Percentiles rank a stretch among this genome's conserved stretches.
These are phyloP conservation scores for Lasiurus borealis DNA, from an alignment of 2,113 vertebrate species.

Conservation along the genomic window DNA sequence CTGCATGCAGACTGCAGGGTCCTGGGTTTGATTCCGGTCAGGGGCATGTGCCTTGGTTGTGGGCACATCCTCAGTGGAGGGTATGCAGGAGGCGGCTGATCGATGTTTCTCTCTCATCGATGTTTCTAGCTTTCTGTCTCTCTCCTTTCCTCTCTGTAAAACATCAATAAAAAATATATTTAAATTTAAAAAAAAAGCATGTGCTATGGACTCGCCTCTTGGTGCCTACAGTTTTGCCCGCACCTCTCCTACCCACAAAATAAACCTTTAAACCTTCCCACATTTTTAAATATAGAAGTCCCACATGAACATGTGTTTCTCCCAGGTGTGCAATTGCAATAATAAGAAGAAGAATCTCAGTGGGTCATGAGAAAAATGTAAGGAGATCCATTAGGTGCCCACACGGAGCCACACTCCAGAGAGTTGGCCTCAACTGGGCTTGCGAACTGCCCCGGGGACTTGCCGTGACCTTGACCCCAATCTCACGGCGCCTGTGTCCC, in stretches of 20 bases:
- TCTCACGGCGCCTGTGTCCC: neutral
- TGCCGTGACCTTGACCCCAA: neutral
- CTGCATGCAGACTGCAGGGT: too few species aligned
- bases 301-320: neutral
- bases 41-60: too few species aligned
- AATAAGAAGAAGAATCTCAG: neutral
- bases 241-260: neutral
- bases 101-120: too few species aligned
- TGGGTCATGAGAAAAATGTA: slow-evolving; percentile 18
- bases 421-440: neutral
- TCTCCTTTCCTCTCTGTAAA: too few species aligned
- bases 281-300: neutral
- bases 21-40: too few species aligned
- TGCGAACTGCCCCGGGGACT: neutral
- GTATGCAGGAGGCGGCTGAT: too few species aligned
- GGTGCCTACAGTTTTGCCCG: neutral
- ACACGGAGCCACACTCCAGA: neutral
- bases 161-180: too few species aligned
- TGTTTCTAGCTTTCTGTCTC: too few species aligned
- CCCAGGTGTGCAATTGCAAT: neutral
- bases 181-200: too few species aligned
- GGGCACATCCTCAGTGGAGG: too few species aligned
- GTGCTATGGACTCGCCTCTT: neutral
- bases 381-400: neutral
- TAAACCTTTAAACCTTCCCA: too few species aligned